Conservation (phyloP, 2,888 invertebrate species). For the Drosophila ezoana region DNA sequence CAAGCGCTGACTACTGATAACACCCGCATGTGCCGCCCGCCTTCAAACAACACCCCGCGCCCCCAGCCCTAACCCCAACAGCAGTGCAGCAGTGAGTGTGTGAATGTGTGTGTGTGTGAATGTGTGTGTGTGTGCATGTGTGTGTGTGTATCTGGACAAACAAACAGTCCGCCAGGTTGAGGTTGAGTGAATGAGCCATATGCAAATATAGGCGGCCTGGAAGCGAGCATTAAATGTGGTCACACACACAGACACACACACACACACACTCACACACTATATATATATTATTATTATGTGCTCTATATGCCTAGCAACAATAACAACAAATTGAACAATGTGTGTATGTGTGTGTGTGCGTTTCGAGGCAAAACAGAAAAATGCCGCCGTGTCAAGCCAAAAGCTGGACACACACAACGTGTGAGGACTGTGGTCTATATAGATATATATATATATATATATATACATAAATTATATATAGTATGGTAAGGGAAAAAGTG, state of each 20-base stretch:
- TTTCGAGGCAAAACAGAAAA: constrained; percentile 40
- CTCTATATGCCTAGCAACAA: constrained; percentile 35
- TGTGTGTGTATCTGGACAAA: constrained; percentile 72
- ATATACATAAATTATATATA: background rate
- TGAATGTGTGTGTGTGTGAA: constrained; percentile 63
- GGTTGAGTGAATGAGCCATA: constrained; percentile 77
- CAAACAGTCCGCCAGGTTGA: constrained; percentile 70
- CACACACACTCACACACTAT: constrained; percentile 1
- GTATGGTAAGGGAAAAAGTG: background rate
- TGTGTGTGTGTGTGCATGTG: constrained; percentile 18
- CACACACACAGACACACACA: constrained; percentile 30
- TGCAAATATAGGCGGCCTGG: constrained; percentile 75
- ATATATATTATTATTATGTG: constrained; percentile 7
- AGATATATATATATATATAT: background rate
- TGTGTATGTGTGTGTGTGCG: constrained; percentile 5
- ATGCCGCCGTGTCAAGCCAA: constrained; percentile 52
- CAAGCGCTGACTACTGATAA: constrained; percentile 73
- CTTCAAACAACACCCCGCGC: background rate
- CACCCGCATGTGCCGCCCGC: constrained; percentile 66
- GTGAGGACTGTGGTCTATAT: constrained; percentile 14
- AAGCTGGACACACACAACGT: constrained; percentile 55
- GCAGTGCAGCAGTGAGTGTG: constrained; percentile 14
- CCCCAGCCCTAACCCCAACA: constrained; percentile 1
- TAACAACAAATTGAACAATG: constrained; percentile 48
- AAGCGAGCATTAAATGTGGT: constrained; percentile 67